Percentiles rank a stretch among this genome's conserved stretches.
phyloP scores from a whole-genome alignment of 2,797 vertebrate genomes.

The Rachycentron canadum region DNA sequence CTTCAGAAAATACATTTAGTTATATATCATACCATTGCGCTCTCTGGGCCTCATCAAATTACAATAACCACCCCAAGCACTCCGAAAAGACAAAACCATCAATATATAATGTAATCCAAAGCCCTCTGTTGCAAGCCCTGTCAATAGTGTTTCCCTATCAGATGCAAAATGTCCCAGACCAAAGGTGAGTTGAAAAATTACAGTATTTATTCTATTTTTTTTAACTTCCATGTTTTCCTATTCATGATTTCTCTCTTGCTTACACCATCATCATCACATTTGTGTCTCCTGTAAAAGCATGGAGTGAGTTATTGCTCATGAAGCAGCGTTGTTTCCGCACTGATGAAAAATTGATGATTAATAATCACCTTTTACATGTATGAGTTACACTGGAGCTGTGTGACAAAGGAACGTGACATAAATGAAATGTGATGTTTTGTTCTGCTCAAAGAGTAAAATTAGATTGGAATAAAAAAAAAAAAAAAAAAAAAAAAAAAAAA shows the following conservation, averaged over 20 bases:
- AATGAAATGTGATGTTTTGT: constrained; percentile 72
- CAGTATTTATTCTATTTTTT: no score
- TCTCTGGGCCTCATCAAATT: constrained; percentile 74
- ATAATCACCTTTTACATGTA: constrained; percentile 72
- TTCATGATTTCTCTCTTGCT: constrained; percentile 40
- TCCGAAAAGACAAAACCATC: constrained; percentile 79
- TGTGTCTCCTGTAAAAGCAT: constrained; percentile 52
- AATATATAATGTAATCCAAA: constrained; percentile 81
- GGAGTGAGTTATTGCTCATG: constrained; percentile 35
- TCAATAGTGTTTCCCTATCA: constrained; percentile 79
- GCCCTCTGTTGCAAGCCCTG: constrained; percentile 68
- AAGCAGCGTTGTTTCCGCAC: constrained; percentile 47
- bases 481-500: constrained; percentile 41
- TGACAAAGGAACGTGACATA: constrained; percentile 59
- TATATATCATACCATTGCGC: constrained; percentile 59
- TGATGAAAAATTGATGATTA: constrained; percentile 74
- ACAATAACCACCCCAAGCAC: constrained; percentile 70
- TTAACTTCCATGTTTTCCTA: constrained; percentile 24
- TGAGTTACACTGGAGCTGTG: constrained; percentile 48
- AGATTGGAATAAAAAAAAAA: constrained; percentile 72
- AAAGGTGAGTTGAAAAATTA: constrained; percentile 74
- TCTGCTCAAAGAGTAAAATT: constrained; percentile 70
- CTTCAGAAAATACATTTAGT: constrained; percentile 65
- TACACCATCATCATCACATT: constrained; percentile 39
- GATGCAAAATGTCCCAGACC: constrained; percentile 75